Evolutionary conservation across 2,113 vertebrate species (phyloP).

Genomic region (Struthidea cinerea): DNA sequence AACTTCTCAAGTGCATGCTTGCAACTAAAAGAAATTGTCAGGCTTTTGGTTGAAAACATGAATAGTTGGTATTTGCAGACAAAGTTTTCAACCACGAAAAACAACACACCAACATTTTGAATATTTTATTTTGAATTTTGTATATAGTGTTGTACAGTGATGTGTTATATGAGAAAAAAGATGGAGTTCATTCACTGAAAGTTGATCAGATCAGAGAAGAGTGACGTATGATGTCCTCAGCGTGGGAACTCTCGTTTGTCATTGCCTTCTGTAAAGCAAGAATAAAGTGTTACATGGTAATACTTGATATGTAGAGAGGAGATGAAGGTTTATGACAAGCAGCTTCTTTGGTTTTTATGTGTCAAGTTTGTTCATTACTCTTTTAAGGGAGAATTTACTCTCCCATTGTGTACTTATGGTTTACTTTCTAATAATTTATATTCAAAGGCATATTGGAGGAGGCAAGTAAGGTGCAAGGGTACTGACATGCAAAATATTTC

Average conservation of each 20-base stretch:
- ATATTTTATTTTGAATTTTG: not conserved
- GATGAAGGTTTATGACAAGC: not conserved
- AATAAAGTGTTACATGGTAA: not conserved
- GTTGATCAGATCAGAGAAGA: not conserved
- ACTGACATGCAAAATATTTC: not conserved
- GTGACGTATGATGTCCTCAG: not conserved
- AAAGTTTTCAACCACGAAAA: not conserved
- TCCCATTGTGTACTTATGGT: not conserved
- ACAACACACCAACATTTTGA: not conserved
- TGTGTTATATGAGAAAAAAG: not conserved
- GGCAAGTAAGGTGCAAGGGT: not conserved
- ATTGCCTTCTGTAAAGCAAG: not conserved
- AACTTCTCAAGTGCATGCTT: not conserved
- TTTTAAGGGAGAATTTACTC: not conserved
- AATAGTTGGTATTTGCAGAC: not conserved
- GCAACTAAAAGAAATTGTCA: not conserved
- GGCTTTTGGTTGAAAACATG: not conserved
- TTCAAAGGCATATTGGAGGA: not conserved
- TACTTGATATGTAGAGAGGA: not conserved
- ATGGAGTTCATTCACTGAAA: not conserved
- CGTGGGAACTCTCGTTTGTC: not conserved
- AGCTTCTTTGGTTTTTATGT: not conserved
- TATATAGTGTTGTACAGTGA: not conserved
- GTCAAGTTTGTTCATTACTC: not conserved
- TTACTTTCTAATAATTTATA: not conserved